A percentile compares a stretch with the other conserved stretches of the same genome.
Conservation (phyloP, 2,797 vertebrate species). For the Pterois miles region DNA sequence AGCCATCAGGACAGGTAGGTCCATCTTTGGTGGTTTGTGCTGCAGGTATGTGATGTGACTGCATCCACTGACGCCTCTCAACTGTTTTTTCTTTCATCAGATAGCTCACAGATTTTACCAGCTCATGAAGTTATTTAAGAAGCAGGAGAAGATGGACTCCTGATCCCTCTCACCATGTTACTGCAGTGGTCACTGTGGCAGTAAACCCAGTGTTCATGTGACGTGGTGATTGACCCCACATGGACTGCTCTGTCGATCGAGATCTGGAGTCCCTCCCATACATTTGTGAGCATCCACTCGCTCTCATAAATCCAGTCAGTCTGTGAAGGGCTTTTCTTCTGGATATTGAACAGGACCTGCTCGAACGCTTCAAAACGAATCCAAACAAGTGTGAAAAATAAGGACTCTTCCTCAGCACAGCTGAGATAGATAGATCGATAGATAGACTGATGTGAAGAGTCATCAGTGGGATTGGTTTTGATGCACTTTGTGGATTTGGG, state of each 20-base stretch:
- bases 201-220: background rate
- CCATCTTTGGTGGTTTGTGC: background rate
- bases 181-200: background rate
- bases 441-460: background rate
- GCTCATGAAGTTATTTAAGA: constrained; percentile 96
- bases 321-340: background rate
- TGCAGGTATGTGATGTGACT: background rate
- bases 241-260: too few relatives aligned
- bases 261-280: background rate
- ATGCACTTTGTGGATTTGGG: constrained; percentile 16
- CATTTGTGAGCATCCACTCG: background rate
- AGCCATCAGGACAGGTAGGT: constrained; percentile 89
- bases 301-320: background rate
- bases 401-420: background rate
- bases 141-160: constrained; percentile 87
- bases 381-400: background rate
- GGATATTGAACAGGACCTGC: background rate
- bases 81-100: constrained; percentile 68
- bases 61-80: background rate
- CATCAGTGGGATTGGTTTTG: constrained; percentile 13
- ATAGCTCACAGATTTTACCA: constrained; percentile 93
- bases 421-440: too few relatives aligned
- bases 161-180: constrained; percentile 19
- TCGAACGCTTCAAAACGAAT: background rate
- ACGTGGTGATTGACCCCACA: background rate